A percentile compares a stretch with the other conserved stretches of the same genome.
phyloP scores from a whole-genome alignment of 2,888 invertebrate genomes.

The Steinernema hermaphroditum region DNA sequence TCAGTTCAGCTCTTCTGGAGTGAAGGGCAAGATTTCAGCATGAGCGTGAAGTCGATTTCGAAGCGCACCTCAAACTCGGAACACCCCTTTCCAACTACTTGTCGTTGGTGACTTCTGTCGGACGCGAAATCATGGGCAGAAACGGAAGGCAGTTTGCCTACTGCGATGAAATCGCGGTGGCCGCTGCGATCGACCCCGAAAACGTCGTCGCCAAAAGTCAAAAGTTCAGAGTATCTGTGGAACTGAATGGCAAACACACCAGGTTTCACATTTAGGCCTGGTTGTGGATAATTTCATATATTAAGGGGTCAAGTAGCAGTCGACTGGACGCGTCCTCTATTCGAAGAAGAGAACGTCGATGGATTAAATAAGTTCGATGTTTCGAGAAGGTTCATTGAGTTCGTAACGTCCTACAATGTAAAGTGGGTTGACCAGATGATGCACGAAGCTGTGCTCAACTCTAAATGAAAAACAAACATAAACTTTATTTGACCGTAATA shows the following conservation, averaged over 20 bases:
- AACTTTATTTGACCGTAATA: no score
- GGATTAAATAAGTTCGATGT: background rate
- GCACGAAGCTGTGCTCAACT: conserved; percentile 46
- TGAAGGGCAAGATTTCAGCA: background rate
- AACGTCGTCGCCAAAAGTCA: conserved; percentile 43
- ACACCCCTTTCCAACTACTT: conserved; percentile 15
- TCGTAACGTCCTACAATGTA: conserved; percentile 55
- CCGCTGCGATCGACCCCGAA: conserved; percentile 62
- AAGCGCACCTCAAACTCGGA: background rate
- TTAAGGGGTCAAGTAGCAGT: conserved; percentile 59
- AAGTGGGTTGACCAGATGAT: conserved; percentile 54
- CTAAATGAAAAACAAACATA: no score
- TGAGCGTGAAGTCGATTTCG: conserved; percentile 3
- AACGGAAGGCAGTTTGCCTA: conserved; percentile 18
- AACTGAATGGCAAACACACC: conserved; percentile 53
- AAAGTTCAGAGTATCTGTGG: conserved; percentile 54
- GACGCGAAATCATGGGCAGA: conserved; percentile 28
- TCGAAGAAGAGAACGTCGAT: conserved; percentile 37
- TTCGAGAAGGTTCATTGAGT: conserved; percentile 39
- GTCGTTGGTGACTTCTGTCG: background rate
- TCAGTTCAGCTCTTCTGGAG: no score
- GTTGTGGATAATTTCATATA: no score
- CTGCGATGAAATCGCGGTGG: conserved; percentile 63
- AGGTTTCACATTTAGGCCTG: no score
- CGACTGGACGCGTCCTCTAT: conserved; percentile 55